Conservation (phyloP, 1,140 invertebrate species). For the Leptopilina boulardi region DNA sequence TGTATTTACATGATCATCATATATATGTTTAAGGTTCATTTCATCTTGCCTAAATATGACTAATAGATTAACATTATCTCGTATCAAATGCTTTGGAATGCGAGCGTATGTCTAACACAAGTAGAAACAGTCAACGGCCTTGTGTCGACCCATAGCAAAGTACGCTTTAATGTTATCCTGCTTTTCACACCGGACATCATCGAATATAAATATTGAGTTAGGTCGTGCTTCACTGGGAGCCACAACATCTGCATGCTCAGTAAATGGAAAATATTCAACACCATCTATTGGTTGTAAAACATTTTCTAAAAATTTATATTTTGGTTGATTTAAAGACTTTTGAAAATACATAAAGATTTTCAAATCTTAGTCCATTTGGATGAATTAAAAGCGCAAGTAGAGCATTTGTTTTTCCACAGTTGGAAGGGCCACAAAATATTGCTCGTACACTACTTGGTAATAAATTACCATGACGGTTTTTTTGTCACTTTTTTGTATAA, state of each 20-base stretch:
- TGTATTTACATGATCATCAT: neutral
- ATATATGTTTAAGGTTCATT: neutral
- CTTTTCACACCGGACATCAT: no score
- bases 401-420: slow-evolving; percentile 59
- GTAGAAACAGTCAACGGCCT: no score
- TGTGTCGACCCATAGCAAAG: neutral
- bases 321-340: slow-evolving; percentile 42
- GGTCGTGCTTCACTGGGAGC: slow-evolving; percentile 44
- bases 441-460: slow-evolving; percentile 45
- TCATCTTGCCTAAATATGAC: no score
- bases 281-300: slow-evolving; percentile 26
- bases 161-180: neutral
- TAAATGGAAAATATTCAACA: slow-evolving; percentile 38
- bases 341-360: slow-evolving; percentile 39
- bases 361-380: slow-evolving; percentile 37
- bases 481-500: neutral
- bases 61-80: no score
- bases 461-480: neutral
- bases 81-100: neutral
- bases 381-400: slow-evolving; percentile 35
- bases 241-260: slow-evolving; percentile 31
- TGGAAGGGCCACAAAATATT: slow-evolving; percentile 57
- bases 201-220: no score
- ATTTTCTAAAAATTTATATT: slow-evolving; percentile 37
- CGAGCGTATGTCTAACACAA: no score